Base-by-base conservation (phyloP, 1,140 invertebrate species). In the Sminthurides bifidus region DNA sequence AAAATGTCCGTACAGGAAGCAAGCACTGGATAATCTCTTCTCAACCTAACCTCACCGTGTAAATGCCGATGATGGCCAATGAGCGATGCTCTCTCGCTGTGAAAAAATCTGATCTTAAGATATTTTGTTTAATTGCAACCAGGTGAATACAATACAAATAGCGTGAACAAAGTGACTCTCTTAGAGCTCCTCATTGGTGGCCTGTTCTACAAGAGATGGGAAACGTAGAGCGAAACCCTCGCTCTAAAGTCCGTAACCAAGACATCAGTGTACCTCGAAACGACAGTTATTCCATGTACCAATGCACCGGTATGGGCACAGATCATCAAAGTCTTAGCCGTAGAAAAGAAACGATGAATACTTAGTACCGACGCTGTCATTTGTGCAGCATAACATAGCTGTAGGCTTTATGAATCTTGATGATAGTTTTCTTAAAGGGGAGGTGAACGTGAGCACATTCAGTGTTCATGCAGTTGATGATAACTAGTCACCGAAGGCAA, bases 101-200 rank as follows among this genome's bases (percentile, higher is more conserved):
- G 10, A 35, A 35, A 35, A 35, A 8, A 10, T 35, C n/a, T 43
- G 8, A 12, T 43, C 12, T 43, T 12, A 8, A n/a, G 10, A 21
- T 48, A 10, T 26, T 48, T 26, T 21, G 10, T 14, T 21, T 10
- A 21, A 14, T 12, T 8, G 21, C 14, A 14, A 15, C 12, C 6
- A 23, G 45, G 45, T 26, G 24, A 48, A 19, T 23, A 26, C 23
- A 48, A 48, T 26, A 48, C 23, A 12, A 48, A 48, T 26, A 15
- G 8, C 24, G 15, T 4, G 15, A 45, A 45, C 8, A 52, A 15
- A 37, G 35, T 37, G 3, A 52, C 21, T 35, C 54, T 10, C 58
- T 57, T 38, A 55, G 54, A 19, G 51, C 51, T 21, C 56, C 56
- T 15, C 45, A 61, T 33, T 58, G 55, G 59, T 58, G 55, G 59